Evolutionary conservation across 2,113 vertebrate genomes (phyloP), one percentile per base, ranked within the genome.

Genomic region (Nerophis ophidion): DNA sequence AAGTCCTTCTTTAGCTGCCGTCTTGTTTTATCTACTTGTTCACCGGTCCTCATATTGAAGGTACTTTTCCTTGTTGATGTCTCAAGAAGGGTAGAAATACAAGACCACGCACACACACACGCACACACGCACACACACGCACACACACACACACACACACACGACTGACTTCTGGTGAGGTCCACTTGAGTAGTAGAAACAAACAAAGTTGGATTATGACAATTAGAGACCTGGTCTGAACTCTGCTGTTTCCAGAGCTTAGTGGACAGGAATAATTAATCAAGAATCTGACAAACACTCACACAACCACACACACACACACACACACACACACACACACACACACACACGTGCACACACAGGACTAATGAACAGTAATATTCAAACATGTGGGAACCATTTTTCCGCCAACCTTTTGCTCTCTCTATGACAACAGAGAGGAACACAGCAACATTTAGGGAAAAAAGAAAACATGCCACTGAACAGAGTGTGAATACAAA

Each of bases 381-480:
- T 89, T 89, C 82, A 86, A 72, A 92, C 93, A 94, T 92, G 90
- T 95, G 92, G 92, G 76, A 96, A 87, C 90, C 87, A 93, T 95
- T 94, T 93, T 66, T 84, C 81, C 88, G 72, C 69, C 79, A 56
- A 66, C 70, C 78, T 66, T 52, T 33, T 68, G 58, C 72, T 78
- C 62, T 65, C 67, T 74, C 88, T 86, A 90, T 92, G 91, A 92
- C 91, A 92, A 90, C 86, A 86, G 86, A 89, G 91, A 88, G 90
- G 91, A 92, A 91, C 90, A 91, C 68, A 57, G 67, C 79, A 78
- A 73, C 57, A 38, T 86, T 67, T 44, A 44, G 63, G 75, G 85
- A 89, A 91, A 89, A 17, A 84, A 87, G 68, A 71, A 75, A 85
- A 88, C 66, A 84, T 2, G 74, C 74, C 76, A 79, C 74, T 73